Evolutionary conservation across 2,113 vertebrate species (phyloP).

Genomic region (Ictalurus furcatus): DNA sequence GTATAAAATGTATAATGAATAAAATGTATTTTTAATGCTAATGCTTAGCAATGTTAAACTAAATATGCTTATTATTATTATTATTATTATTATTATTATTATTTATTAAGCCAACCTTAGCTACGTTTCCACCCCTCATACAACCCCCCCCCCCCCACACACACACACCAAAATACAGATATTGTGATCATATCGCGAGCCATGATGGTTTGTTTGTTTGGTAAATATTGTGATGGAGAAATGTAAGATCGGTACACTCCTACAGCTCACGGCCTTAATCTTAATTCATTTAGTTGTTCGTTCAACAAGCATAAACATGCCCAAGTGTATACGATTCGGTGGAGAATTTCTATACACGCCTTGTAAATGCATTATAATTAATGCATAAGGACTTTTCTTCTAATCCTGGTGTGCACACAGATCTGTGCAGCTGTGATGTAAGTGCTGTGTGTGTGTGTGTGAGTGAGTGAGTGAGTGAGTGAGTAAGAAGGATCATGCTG

Average conservation of each 20-base stretch:
- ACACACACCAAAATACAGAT: neutral
- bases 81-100: neutral
- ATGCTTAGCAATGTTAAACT: too few relatives aligned
- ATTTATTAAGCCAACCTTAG: neutral
- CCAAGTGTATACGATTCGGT: neutral
- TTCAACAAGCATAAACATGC: neutral
- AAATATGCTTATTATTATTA: too few relatives aligned
- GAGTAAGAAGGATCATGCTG: constrained; percentile 25
- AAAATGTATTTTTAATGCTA: too few relatives aligned
- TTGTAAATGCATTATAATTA: neutral
- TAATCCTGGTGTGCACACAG: neutral
- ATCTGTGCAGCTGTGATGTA: neutral
- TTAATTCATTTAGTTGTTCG: neutral
- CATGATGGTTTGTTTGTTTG: too few relatives aligned
- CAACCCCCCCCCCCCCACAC: too few relatives aligned
- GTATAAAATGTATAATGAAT: too few relatives aligned
- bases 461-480: constrained; percentile 1
- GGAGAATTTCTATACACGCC: neutral
- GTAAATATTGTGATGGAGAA: neutral
- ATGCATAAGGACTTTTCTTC: neutral
- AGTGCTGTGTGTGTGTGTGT: neutral
- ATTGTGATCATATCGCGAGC: neutral
- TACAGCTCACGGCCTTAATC: neutral
- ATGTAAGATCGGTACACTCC: neutral
- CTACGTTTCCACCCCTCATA: neutral